Evolutionary conservation across 1,140 invertebrate species (phyloP), one percentile per base, ranked within the genome.

Genomic region (Ceratina japonica): DNA sequence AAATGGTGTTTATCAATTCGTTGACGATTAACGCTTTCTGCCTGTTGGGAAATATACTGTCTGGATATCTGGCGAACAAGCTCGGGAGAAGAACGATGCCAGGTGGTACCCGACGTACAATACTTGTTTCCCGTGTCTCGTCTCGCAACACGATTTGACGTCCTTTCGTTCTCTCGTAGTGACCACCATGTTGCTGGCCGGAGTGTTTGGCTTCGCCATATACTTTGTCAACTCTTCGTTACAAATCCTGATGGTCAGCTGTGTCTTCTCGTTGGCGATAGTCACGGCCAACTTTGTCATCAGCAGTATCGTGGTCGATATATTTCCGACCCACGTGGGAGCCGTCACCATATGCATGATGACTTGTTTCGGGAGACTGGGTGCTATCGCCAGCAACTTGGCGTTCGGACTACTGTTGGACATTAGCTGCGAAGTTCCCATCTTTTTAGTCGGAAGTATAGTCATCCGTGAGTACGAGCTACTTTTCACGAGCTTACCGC

Each of bases 211-310:
- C 13, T 88, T 92, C 20, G 87, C 85, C 5, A 93, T 94, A 64
- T 94, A 94, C 80, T 93, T 93, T 75, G 87, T 94, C 4, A 89
- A 80, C 20, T 92, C 92, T 7, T 90, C 93, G 13, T 77, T 89
- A 13, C 91, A 93, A 77, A 93, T 94, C 81, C 85, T 95, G 5
- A 80, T 93, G 2, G 88, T 93, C 15, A 90, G 93, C 13, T 94
- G 93, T 74, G 77, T 94, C 27, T 95, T 94, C 83, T 94, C 94
- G 73, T 80, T 94, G 3, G 89, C 91, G 18, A 93, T 94, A 86
- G 92, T 93, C 16, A 94, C 94, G 49, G 93, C 92, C 7, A 94
- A 94, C 87, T 93, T 94, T 73, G 92, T 93, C 5, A 87, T 94
- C 10, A 91, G 93, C 49, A 92, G 94, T 80, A 88, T 94, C 20